These are phyloP conservation scores for Cassiopea andromeda DNA, from an alignment of 30 jellyfish, hydroid and myxozoan species.

Conservation along the genomic window DNA sequence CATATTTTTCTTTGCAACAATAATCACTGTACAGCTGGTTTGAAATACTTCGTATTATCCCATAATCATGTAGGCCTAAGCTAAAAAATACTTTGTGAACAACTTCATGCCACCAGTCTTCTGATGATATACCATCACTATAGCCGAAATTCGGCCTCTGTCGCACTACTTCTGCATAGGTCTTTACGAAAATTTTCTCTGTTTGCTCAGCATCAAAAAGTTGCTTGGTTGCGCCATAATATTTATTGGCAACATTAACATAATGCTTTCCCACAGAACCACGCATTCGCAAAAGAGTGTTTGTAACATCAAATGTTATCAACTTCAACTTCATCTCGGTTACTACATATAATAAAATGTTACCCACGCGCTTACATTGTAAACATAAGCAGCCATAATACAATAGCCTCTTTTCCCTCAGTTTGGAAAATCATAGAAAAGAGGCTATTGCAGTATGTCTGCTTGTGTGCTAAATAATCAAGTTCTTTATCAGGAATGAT, in stretches of 20 bases:
- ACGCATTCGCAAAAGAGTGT: constrained; percentile 50
- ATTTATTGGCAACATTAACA: constrained; percentile 60
- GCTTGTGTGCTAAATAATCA: too few species aligned
- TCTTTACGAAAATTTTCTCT: constrained; percentile 20
- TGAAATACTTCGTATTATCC: constrained; percentile 43
- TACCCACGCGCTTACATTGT: not conserved
- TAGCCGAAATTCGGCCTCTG: constrained; percentile 59
- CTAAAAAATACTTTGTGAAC: constrained; percentile 49
- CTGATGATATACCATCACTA: constrained; percentile 34
- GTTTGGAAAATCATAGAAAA: not conserved
- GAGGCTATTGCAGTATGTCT: too few species aligned
- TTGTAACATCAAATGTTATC: constrained; percentile 62
- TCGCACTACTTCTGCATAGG: constrained; percentile 33
- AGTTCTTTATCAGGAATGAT: too few species aligned
- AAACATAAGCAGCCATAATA: not conserved
- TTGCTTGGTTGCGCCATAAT: constrained; percentile 55
- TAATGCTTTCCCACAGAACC: constrained; percentile 65
- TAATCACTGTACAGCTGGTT: constrained; percentile 61
- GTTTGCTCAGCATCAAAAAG: constrained; percentile 19
- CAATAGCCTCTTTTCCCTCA: not conserved
- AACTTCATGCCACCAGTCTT: constrained; percentile 69
- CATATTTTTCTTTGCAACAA: constrained; percentile 33
- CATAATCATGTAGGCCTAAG: constrained; percentile 58
- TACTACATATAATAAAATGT: not conserved
- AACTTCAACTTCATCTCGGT: constrained; percentile 26